phyloP scores from a whole-genome alignment of 2,797 vertebrate genomes.

The Thaleichthys pacificus region DNA sequence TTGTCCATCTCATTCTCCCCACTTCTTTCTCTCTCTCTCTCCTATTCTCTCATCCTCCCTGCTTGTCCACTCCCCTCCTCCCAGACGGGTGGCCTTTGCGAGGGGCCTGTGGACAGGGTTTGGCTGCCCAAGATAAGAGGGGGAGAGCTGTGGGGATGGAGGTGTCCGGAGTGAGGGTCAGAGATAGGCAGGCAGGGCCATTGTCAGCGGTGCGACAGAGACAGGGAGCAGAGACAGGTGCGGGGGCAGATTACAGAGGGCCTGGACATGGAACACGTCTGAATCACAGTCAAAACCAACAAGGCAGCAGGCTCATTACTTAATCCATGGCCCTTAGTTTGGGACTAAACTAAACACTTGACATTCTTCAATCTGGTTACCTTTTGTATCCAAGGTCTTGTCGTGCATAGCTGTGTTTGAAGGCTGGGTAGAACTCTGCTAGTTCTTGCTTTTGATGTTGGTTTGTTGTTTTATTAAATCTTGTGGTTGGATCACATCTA shows the following conservation, averaged over 20 bases:
- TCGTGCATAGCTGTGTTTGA: slow-evolving; percentile 15
- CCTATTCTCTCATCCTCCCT: slow-evolving; percentile 2
- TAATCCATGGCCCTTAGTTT: slow-evolving; percentile 33
- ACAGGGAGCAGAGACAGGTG: slow-evolving; percentile 56
- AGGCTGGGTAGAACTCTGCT: no score
- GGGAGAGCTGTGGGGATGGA: slow-evolving; percentile 24
- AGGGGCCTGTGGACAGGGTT: slow-evolving; percentile 50
- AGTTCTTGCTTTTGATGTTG: slow-evolving; percentile 39
- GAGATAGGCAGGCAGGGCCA: slow-evolving; percentile 52
- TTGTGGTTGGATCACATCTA: slow-evolving; percentile 19
- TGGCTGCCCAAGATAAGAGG: slow-evolving; percentile 49
- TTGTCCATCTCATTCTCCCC: background rate
- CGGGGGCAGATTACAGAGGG: slow-evolving; percentile 56
- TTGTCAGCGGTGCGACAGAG: slow-evolving; percentile 54
- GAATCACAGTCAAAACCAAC: slow-evolving; percentile 66
- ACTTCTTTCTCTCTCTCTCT: background rate
- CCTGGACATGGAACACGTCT: slow-evolving; percentile 44
- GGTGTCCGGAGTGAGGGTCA: slow-evolving; percentile 30
- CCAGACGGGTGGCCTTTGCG: slow-evolving; percentile 42
- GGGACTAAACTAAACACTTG: slow-evolving; percentile 20
- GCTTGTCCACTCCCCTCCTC: background rate
- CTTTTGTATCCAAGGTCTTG: slow-evolving; percentile 54
- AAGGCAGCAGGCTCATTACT: slow-evolving; percentile 42
- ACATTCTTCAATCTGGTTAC: background rate
- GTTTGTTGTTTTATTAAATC: slow-evolving; percentile 20